Evolutionary conservation across 2,113 vertebrate species (phyloP), one percentile per base, ranked within the genome.

Genomic region (Bos javanicus): DNA sequence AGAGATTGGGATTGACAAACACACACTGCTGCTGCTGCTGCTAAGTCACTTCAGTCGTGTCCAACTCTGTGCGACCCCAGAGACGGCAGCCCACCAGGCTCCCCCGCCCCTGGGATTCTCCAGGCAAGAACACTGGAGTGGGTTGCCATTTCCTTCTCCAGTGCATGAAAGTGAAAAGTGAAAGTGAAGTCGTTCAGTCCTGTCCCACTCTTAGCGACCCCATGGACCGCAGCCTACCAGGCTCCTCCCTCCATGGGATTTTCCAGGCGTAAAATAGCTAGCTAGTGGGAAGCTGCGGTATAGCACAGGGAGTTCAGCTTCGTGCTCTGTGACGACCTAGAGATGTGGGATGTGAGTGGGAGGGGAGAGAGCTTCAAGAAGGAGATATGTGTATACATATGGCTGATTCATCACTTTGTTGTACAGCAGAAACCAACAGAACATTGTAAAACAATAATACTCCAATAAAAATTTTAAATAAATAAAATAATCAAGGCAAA

Each of bases 401-500:
- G 36, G 71, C 71, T 43, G 36, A 76, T 39, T 43, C 21, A 4
- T 26, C 36, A 39, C n/a, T 39, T 71, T 39, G 64, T 26, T 43
- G 3, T 76, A 76, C 71, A 76, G 36, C 36, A 76, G 36, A 43
- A 76, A 76, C 21, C 36, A 76, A 76, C 23, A 76, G 11, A 43
- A 25, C 71, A 76, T 26, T 76, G 36, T 43, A 48, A 93, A 76
- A 43, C 71, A 76, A 76, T 43, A 76, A 76, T 76, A 43, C 23
- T 43, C 71, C 36, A 76, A 43, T 43, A 43, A 76, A 76, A 76
- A 1, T 26, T 76, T 76, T 76, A 43, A 76, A 76, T 74, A 74
- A 71, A 43, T 43, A 97, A 36, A 85, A 46, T 81, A 81, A 91
- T 60, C 71, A 81, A 94, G 96, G 67, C 60, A 67, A 86, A 88